A percentile compares a stretch with the other conserved stretches of the same genome.
phyloP scores from a whole-genome alignment of 2,888 invertebrate species.

The Noctua fimbriata region DNA sequence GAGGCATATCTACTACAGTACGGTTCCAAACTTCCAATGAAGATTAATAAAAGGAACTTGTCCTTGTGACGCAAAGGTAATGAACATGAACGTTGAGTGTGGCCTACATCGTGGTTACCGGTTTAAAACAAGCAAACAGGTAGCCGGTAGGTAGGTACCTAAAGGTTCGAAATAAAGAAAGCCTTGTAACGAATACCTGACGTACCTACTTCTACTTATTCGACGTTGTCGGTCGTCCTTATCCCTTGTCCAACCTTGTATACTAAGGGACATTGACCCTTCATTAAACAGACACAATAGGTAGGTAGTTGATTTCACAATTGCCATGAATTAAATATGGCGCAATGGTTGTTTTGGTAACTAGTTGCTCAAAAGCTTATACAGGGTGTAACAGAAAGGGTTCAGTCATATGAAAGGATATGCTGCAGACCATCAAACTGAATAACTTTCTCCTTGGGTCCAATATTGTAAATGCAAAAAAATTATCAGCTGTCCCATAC shows the following conservation, averaged over 20 bases:
- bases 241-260: background rate
- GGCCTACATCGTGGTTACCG: background rate
- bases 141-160: background rate
- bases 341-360: background rate
- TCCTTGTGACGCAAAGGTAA: background rate
- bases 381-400: too few relatives aligned
- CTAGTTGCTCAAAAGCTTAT: too few relatives aligned
- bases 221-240: background rate
- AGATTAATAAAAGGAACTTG: background rate
- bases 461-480: too few relatives aligned
- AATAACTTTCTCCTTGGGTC: too few relatives aligned
- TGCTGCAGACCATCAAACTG: too few relatives aligned
- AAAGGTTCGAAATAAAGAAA: background rate
- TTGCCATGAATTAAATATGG: background rate
- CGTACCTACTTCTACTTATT: background rate
- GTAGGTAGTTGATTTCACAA: background rate
- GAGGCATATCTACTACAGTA: background rate
- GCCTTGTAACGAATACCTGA: background rate
- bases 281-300: background rate
- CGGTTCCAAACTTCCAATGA: background rate
- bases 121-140: background rate
- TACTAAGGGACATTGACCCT: background rate
- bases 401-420: too few relatives aligned
- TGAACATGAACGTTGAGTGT: background rate
- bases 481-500: too few relatives aligned